Percentiles rank a stretch among this genome's conserved stretches.
These are phyloP conservation scores for Amphipyra berbera DNA, from an alignment of 2,888 invertebrate genomes.

Conservation along the genomic window DNA sequence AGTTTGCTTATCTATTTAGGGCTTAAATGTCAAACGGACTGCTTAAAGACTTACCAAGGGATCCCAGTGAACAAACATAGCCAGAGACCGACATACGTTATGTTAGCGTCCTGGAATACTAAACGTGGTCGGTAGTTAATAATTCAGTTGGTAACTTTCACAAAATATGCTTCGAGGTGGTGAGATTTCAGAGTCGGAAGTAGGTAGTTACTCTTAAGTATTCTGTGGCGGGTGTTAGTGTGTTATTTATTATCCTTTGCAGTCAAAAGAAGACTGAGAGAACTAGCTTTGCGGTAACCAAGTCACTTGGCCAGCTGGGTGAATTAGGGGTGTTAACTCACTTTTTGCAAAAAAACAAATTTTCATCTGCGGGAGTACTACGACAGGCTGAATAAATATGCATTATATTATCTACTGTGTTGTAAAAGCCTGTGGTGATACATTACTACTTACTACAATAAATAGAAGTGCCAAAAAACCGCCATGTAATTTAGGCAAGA, in stretches of 20 bases:
- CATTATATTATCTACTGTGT: too few species aligned
- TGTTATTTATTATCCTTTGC: slow-evolving; percentile 9
- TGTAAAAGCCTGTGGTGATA: too few species aligned
- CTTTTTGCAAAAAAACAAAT: too few species aligned
- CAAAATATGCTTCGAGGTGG: slow-evolving; percentile 42
- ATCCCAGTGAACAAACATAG: slow-evolving; percentile 34
- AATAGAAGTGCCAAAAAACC: too few species aligned
- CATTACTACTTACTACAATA: too few species aligned
- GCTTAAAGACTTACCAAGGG: slow-evolving; percentile 34
- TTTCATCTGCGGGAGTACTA: too few species aligned
- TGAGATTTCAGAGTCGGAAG: slow-evolving; percentile 17
- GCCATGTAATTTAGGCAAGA: too few species aligned
- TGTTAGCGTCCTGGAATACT: slow-evolving; percentile 37
- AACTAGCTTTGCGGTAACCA: too few species aligned
- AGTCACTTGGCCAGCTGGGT: too few species aligned
- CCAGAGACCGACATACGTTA: slow-evolving; percentile 44
- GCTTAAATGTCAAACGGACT: slow-evolving; percentile 50
- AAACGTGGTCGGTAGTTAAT: slow-evolving; percentile 40
- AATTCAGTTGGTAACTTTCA: slow-evolving; percentile 42
- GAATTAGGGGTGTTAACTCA: too few species aligned
- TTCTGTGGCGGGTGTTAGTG: slow-evolving; percentile 5
- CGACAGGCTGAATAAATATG: too few species aligned
- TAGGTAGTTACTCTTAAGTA: slow-evolving; percentile 23
- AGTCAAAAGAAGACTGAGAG: too few species aligned
- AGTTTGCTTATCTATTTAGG: slow-evolving; percentile 46